These are phyloP conservation scores for Halcyon smyrnensis DNA, from an alignment of 2,797 vertebrate genomes.

Conservation along the genomic window DNA sequence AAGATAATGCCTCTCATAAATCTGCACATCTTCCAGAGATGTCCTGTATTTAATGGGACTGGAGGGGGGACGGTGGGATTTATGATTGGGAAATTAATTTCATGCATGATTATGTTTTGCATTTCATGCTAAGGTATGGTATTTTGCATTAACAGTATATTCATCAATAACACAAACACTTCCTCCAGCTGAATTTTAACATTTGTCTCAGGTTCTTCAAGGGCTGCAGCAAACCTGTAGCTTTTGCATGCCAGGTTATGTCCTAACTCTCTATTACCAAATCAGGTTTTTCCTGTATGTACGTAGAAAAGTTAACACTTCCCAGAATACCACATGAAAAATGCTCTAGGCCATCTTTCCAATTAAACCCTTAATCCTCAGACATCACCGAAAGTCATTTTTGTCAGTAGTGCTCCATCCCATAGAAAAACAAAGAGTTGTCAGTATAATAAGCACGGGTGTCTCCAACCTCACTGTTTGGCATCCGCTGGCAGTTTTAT, in stretches of 20 bases:
- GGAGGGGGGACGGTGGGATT: not conserved
- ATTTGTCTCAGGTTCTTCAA: not conserved
- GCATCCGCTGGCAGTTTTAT: not conserved
- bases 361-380: slow-evolving; percentile 51
- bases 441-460: not conserved
- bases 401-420: not conserved
- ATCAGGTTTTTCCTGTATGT: slow-evolving; percentile 34
- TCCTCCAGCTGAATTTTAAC: not conserved
- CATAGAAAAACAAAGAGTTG: not conserved
- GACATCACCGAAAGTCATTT: not conserved
- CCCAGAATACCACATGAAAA: not conserved
- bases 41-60: not conserved
- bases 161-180: not conserved
- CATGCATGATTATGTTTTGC: not conserved
- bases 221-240: not conserved
- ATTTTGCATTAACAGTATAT: not conserved
- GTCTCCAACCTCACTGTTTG: not conserved
- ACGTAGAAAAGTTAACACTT: slow-evolving; percentile 8
- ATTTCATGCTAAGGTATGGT: not conserved
- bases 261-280: not conserved
- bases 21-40: not conserved
- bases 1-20: not conserved
- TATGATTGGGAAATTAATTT: not conserved
- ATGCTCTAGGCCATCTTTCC: slow-evolving; percentile 15
- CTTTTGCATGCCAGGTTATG: not conserved